These are phyloP conservation scores for Aphidius colemani DNA, from an alignment of 2,888 invertebrate species.

Conservation along the genomic window DNA sequence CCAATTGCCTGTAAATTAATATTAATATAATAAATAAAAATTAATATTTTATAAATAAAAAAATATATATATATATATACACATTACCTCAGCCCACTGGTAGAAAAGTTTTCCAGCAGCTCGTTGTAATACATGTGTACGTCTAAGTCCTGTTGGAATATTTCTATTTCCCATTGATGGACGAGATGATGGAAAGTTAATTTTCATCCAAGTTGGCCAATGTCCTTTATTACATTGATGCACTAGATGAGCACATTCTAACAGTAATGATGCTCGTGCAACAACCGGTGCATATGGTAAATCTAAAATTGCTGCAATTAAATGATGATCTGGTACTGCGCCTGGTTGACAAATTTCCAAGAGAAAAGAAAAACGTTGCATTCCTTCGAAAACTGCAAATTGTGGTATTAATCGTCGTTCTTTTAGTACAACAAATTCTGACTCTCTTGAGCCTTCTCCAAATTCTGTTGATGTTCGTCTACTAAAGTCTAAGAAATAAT, in stretches of 20 bases:
- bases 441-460: constrained; percentile 79
- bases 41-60: no score
- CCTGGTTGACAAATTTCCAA: constrained; percentile 96
- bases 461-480: constrained; percentile 83
- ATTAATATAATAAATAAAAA: no score
- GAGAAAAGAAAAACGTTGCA: constrained; percentile 87
- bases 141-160: constrained; percentile 66
- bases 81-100: constrained; percentile 88
- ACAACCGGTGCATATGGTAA: constrained; percentile 95
- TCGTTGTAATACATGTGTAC: constrained; percentile 78
- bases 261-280: constrained; percentile 84
- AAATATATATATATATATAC: no score
- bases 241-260: constrained; percentile 96
- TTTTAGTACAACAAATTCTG: constrained; percentile 86
- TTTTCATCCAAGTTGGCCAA: constrained; percentile 98
- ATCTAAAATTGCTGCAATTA: constrained; percentile 92
- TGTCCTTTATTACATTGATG: constrained; percentile 97
- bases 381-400: constrained; percentile 81
- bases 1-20: constrained; percentile 77
- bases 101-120: constrained; percentile 97
- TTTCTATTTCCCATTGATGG: constrained; percentile 64
- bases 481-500: constrained; percentile 66
- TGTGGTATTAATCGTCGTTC: constrained; percentile 84
- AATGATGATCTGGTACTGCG: constrained; percentile 92
- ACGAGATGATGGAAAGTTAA: constrained; percentile 76